Conservation (phyloP, 2,113 vertebrate genomes). For the Halcyon senegalensis region DNA sequence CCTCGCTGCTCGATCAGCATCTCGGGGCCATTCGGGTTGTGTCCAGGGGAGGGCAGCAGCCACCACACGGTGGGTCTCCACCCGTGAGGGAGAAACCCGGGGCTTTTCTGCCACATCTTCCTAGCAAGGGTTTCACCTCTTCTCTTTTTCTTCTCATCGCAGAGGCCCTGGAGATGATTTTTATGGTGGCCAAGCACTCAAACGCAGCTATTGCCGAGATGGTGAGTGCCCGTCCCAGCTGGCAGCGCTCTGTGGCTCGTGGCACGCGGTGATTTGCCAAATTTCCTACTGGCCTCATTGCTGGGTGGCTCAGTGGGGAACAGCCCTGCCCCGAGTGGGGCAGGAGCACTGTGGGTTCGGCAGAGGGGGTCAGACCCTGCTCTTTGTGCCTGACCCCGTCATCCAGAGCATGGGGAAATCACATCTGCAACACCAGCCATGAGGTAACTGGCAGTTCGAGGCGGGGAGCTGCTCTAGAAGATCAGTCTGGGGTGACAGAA, state of each 20-base stretch:
- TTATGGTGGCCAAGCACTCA: slow-evolving; percentile 77
- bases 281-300: background rate
- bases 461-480: background rate
- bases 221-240: slow-evolving; percentile 60
- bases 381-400: background rate
- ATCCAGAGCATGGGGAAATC: background rate
- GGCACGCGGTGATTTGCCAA: accelerated
- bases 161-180: slow-evolving; percentile 81
- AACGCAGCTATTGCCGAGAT: slow-evolving; percentile 78
- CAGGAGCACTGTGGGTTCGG: background rate
- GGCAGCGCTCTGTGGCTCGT: background rate
- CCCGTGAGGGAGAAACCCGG: background rate
- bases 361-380: background rate
- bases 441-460: background rate
- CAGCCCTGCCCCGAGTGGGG: background rate
- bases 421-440: background rate
- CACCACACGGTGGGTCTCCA: background rate
- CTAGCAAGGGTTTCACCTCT: background rate
- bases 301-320: background rate
- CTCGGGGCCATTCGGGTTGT: background rate
- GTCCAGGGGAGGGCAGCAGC: background rate
- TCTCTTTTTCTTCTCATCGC: background rate
- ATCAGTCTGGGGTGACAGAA: background rate
- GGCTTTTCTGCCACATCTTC: background rate
- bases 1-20: background rate